Base-by-base conservation (phyloP, 1,140 invertebrate species). In the Hycleus cichorii region DNA sequence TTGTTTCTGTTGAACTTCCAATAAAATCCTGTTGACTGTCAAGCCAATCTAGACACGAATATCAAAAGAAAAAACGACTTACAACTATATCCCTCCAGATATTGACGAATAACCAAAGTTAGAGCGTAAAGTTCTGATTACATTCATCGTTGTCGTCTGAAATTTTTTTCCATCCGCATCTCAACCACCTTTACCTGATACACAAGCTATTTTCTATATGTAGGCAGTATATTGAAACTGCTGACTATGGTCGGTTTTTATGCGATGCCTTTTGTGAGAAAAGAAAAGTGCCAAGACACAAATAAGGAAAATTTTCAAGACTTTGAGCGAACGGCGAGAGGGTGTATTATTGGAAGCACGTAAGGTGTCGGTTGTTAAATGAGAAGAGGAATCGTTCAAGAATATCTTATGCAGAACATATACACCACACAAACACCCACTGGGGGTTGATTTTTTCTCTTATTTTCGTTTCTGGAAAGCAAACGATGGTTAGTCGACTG, bases 301-400 rank as follows among this genome's bases (percentile, higher is more conserved):
- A 59, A 59, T 59, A 59, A 59, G 58, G 50, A 42, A 54, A 59
- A 59, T 59, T 59, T 59, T 49, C 50, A 42, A 51, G 58, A 59
- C 54, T 59, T 59, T 54, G 46, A 49, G 54, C 47, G 4, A 7
- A 32, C 32, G 32, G 54, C 49, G 46, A 49, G 54, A 52, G 4
- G 32, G 7, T 7, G 32, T 43, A 54, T 59, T 59, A 59, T 59
- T 53, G 49, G 51, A 59, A 54, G 58, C 58, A 59, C 58, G 58
- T 59, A 59, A 59, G 58, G 50, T 59, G 50, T 53, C 58, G 50
- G 58, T 54, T 54, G 58, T 59, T 59, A 59, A 43, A 59, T 40
- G 51, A 54, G 39, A 39, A 47, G 53, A 57, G 32, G 4, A 7
- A 32, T 49, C 47, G 32, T 32, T 38, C 38, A 12, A 46, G 50